Evolutionary conservation across 2,113 vertebrate species (phyloP).

Genomic region (Triplophysa siluroides): DNA sequence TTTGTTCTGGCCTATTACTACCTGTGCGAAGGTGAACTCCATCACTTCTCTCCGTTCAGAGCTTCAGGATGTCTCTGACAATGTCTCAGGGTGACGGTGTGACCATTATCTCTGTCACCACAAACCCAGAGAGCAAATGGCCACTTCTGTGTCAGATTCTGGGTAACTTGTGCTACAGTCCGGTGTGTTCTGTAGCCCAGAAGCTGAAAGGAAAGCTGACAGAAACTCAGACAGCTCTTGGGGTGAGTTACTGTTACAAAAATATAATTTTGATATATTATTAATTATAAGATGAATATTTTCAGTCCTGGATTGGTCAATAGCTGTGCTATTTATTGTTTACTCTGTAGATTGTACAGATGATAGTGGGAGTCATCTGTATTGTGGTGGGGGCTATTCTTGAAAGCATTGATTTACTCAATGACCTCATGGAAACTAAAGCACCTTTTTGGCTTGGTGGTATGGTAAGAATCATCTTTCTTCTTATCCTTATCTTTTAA

Average conservation of each 20-base stretch:
- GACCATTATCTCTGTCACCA: slow-evolving; percentile 62
- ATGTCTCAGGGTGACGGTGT: slow-evolving; percentile 59
- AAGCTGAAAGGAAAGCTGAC: slow-evolving; percentile 42
- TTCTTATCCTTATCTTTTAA: background rate
- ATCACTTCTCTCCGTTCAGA: background rate
- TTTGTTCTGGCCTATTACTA: too few species aligned
- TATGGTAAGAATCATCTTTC: slow-evolving; percentile 58
- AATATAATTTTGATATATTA: too few species aligned
- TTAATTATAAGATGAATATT: too few species aligned
- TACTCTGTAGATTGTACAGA: slow-evolving; percentile 63
- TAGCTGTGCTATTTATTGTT: background rate
- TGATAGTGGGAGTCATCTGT: slow-evolving; percentile 64
- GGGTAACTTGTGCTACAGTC: slow-evolving; percentile 65
- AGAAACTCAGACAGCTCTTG: slow-evolving; percentile 54
- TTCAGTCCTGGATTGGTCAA: too few species aligned
- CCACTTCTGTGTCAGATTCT: slow-evolving; percentile 67
- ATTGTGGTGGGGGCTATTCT: slow-evolving; percentile 48
- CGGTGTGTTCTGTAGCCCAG: slow-evolving; percentile 59
- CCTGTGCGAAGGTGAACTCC: background rate
- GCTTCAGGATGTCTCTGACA: slow-evolving; percentile 63
- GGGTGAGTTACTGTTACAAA: slow-evolving; percentile 57
- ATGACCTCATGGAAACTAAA: accelerated
- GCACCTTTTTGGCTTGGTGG: slow-evolving; percentile 59
- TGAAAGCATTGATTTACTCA: accelerated
- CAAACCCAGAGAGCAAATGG: slow-evolving; percentile 57